A percentile compares a stretch with the other conserved stretches of the same genome.
Conservation (phyloP, 2,888 invertebrate species). For the Pharmacophagus antenor region DNA sequence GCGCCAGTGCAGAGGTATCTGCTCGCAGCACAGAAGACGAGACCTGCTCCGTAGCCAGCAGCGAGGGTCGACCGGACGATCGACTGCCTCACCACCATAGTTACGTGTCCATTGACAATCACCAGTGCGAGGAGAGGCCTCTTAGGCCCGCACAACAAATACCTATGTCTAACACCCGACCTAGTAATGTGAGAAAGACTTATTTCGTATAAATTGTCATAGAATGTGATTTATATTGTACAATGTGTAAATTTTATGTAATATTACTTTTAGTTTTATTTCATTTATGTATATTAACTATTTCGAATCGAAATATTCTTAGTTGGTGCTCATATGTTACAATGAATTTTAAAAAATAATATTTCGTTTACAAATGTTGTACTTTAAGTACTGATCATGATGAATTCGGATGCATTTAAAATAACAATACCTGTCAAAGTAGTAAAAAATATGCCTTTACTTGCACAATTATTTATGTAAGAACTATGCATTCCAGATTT, state of each 20-base stretch:
- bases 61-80: conserved; percentile 79
- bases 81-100: conserved; percentile 80
- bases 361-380: conserved; percentile 23
- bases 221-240: conserved; percentile 37
- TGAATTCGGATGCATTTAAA: conserved; percentile 39
- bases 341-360: conserved; percentile 16
- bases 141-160: conserved; percentile 74
- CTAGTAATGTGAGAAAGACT: conserved; percentile 72
- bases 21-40: conserved; percentile 83
- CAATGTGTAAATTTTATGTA: conserved; percentile 31
- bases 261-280: conserved; percentile 19
- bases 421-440: conserved; percentile 50
- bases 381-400: conserved; percentile 36
- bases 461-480: conserved; percentile 35
- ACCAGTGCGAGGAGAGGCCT: conserved; percentile 75
- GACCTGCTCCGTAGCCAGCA: conserved; percentile 80
- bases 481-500: conserved; percentile 56
- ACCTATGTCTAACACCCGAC: conserved; percentile 72
- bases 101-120: conserved; percentile 79
- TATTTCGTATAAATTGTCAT: conserved; percentile 68
- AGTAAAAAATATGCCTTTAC: conserved; percentile 32
- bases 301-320: conserved; percentile 29
- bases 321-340: conserved; percentile 29
- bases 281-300: conserved; percentile 16
- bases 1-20: conserved; percentile 82